Base-by-base conservation (phyloP, 2,113 vertebrate species). In the Tylochromis polylepis region DNA sequence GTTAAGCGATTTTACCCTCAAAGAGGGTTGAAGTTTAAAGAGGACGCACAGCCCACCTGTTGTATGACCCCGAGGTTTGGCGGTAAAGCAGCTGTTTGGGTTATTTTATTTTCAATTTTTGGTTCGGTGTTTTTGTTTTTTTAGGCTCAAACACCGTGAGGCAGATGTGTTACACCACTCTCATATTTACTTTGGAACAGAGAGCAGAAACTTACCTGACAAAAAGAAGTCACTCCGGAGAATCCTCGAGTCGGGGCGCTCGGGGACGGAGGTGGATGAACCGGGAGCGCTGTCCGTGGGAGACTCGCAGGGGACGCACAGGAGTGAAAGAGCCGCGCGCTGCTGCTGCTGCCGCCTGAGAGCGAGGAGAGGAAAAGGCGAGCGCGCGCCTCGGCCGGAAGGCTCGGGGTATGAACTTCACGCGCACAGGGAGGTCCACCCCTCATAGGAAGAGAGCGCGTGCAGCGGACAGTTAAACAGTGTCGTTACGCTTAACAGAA, bases 311-410 rank as follows among this genome's bases (percentile, higher is more conserved):
- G 22, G 46, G 18, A 53, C 72, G 8, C 72, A n/a, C 27, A 20
- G 72, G 46, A 12, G 60, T 14, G 3, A 31, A 51, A 53, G 72
- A 53, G 72, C 70, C 70, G 43, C 70, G 70, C 27, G 10, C 70
- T 31, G 24, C 46, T 51, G 24, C 67, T 67, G 31, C 59, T 38
- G 60, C 65, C 5, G 41, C 65, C 70, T 5, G 27, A 29, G 27
- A 56, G 62, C 38, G 8, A 51, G 14, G 20, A 15, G 11, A 51
- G 60, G 60, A 31, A 31, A 53, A 87, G 36, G 67, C 51, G 78
- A 55, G 85, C 82, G 93, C 83, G 92, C 85, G 86, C 36, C 49
- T 31, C 16, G 84, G 85, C 91, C 94, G 92, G 94, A 92, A 92
- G 60, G 22, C 82, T 77, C 72, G 59, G 29, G 82, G 91, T 70